Conservation (phyloP, 2,797 vertebrate species). For the Coregonus sp. region DNA sequence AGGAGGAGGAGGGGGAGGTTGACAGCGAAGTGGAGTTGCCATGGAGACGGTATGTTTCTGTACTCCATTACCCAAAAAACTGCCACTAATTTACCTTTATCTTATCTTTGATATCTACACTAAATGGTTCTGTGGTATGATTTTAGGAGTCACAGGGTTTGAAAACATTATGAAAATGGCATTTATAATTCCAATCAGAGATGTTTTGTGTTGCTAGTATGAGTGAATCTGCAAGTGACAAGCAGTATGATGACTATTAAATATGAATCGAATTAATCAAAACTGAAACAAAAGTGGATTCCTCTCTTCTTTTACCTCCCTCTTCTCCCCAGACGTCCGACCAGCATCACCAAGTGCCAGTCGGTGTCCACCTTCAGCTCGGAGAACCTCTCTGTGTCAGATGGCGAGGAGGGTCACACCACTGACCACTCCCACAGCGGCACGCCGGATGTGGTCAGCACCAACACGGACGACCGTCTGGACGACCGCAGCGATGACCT, state of each 20-base stretch:
- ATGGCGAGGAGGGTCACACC: slow-evolving; percentile 91
- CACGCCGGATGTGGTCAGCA: slow-evolving; percentile 90
- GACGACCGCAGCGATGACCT: slow-evolving; percentile 87
- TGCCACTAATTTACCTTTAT: background rate
- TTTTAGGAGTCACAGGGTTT: background rate
- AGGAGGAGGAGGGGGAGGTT: slow-evolving; percentile 92
- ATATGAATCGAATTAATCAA: background rate
- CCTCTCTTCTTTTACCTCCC: too few relatives aligned
- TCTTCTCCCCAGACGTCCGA: slow-evolving; percentile 77
- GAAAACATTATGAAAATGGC: background rate
- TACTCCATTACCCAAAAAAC: background rate
- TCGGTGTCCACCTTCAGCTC: slow-evolving; percentile 93
- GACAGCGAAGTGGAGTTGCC: slow-evolving; percentile 93
- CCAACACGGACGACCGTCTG: slow-evolving; percentile 88
- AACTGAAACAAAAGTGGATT: background rate
- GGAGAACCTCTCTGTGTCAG: slow-evolving; percentile 87
- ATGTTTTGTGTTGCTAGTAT: background rate
- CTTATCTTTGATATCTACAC: background rate
- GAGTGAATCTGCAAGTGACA: too few relatives aligned
- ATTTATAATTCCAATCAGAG: background rate
- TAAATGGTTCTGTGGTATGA: background rate
- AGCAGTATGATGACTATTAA: background rate
- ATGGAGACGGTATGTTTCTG: slow-evolving; percentile 78
- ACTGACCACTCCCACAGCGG: slow-evolving; percentile 90
- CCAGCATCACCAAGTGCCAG: slow-evolving; percentile 87